phyloP scores from a whole-genome alignment of 37 sponge, comb jelly and placozoan species.

The Crambe crambe region DNA sequence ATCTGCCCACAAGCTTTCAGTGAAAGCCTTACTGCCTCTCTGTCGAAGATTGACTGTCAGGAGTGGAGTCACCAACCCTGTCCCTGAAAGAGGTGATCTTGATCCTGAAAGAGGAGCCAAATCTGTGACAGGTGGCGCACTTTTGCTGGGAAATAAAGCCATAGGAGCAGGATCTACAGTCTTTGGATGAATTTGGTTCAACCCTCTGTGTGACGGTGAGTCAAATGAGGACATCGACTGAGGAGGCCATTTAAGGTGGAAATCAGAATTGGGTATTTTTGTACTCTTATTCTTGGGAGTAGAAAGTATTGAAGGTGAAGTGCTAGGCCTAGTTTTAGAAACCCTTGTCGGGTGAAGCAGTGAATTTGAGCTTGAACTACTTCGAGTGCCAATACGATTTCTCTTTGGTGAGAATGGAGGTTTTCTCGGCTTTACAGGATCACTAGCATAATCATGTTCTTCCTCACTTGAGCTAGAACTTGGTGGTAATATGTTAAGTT shows the following conservation, averaged over 20 bases:
- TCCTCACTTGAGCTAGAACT: not conserved
- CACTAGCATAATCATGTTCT: not conserved
- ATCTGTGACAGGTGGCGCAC: not conserved
- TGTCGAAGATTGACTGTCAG: conserved; percentile 44
- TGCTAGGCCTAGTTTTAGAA: not conserved
- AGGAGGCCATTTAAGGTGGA: too few species aligned
- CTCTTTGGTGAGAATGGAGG: not conserved
- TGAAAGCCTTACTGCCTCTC: too few species aligned
- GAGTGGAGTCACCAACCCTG: conserved; percentile 19
- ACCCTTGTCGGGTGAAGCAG: not conserved
- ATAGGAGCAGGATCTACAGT: not conserved
- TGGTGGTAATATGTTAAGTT: not conserved
- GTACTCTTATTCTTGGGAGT: not conserved
- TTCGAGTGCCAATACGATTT: not conserved
- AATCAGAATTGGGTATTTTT: too few species aligned
- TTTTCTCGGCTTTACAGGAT: too few species aligned
- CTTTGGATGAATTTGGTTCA: not conserved
- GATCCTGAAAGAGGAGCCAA: not conserved
- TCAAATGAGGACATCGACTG: not conserved
- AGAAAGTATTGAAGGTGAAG: not conserved
- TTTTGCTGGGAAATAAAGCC: not conserved
- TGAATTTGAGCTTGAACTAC: not conserved
- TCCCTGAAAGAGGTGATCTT: not conserved
- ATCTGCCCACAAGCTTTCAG: too few species aligned
- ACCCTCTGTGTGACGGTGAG: not conserved